These are phyloP conservation scores for Lasioglossum calceatum DNA, from an alignment of 2,888 invertebrate species.

Conservation along the genomic window DNA sequence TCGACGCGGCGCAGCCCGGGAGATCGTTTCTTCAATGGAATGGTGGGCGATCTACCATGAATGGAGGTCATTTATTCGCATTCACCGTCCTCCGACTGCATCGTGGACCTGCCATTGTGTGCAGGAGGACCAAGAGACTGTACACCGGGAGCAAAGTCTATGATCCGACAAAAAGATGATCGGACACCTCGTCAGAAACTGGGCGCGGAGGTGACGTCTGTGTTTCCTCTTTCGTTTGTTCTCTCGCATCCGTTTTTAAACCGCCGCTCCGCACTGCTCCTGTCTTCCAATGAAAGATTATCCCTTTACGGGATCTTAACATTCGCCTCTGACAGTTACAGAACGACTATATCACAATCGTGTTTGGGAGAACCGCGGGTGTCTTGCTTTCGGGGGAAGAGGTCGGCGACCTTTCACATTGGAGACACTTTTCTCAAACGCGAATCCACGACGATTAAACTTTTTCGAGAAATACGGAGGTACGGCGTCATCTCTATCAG, in stretches of 20 bases:
- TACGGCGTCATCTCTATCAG: not conserved
- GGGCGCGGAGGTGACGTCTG: constrained; percentile 70
- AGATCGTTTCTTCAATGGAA: constrained; percentile 73
- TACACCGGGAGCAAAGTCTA: constrained; percentile 68
- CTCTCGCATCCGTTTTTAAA: constrained; percentile 60
- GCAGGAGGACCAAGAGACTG: constrained; percentile 71
- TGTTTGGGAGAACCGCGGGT: constrained; percentile 45
- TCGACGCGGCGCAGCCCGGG: constrained; percentile 60
- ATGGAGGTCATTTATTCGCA: constrained; percentile 82
- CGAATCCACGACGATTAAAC: not conserved
- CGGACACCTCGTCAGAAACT: constrained; percentile 70
- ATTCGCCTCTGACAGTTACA: constrained; percentile 52
- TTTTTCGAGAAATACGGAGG: not conserved
- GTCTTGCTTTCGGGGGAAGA: constrained; percentile 22
- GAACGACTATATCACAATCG: constrained; percentile 58
- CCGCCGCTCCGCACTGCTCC: constrained; percentile 57
- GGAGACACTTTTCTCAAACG: not conserved
- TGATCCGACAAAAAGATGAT: constrained; percentile 71
- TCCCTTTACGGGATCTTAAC: constrained; percentile 58
- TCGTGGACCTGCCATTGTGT: constrained; percentile 80
- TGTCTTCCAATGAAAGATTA: constrained; percentile 60
- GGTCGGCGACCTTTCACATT: constrained; percentile 48
- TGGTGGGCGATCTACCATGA: constrained; percentile 80
- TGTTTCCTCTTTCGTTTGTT: constrained; percentile 57
- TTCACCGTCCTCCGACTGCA: constrained; percentile 76